These are phyloP conservation scores for Coregonus ussuriensis DNA, from an alignment of 2,797 vertebrate species.

Conservation along the genomic window DNA sequence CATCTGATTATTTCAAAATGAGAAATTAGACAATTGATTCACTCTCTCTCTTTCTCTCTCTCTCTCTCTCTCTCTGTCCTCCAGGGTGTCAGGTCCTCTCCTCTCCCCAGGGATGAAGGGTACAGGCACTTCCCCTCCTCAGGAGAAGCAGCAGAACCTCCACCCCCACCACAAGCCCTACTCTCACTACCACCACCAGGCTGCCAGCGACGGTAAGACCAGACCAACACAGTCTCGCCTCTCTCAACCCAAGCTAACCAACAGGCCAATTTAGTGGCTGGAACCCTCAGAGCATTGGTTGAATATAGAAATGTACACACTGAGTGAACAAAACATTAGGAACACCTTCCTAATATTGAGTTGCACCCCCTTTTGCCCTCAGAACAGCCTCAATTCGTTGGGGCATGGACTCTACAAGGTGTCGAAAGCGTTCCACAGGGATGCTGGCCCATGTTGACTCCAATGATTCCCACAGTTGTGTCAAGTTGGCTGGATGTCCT, in stretches of 20 bases:
- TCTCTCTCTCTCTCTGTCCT: slow-evolving; percentile 20
- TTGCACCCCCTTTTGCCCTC: too few species aligned
- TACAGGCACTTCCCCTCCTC: slow-evolving; percentile 75
- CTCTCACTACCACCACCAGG: slow-evolving; percentile 79
- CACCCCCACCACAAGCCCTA: slow-evolving; percentile 83
- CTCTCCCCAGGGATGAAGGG: slow-evolving; percentile 87
- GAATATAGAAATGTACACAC: not conserved
- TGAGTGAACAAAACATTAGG: too few species aligned
- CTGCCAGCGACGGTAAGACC: slow-evolving; percentile 77
- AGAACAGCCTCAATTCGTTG: too few species aligned
- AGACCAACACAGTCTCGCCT: too few species aligned
- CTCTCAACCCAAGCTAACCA: not conserved
- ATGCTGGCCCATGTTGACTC: too few species aligned
- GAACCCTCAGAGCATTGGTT: not conserved
- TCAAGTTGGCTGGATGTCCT: too few species aligned
- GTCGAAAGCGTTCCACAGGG: too few species aligned
- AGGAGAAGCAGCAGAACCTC: slow-evolving; percentile 75
- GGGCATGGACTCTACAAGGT: too few species aligned
- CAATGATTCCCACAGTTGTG: too few species aligned
- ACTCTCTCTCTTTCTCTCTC: slow-evolving; percentile 4
- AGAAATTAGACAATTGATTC: not conserved
- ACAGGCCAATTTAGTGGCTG: not conserved
- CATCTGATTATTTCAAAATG: not conserved
- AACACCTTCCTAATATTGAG: too few species aligned
- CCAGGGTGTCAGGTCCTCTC: slow-evolving; percentile 81